Base-by-base conservation (phyloP, 92 coral and sea anemone species). In the Paramuricea clavata region DNA sequence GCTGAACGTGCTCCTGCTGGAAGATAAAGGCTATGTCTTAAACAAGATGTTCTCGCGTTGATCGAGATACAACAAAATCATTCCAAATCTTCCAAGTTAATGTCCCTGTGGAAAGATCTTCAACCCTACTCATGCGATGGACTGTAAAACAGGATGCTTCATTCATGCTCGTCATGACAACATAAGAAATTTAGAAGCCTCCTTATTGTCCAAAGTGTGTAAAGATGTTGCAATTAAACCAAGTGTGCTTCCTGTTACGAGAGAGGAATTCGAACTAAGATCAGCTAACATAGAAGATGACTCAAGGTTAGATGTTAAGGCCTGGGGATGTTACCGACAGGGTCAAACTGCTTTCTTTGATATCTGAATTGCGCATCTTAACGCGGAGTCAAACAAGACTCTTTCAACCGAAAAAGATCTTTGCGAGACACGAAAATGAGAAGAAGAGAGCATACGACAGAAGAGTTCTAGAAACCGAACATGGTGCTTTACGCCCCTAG, bases 201-300 rank as follows among this genome's bases (percentile, higher is more conserved):
- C 35, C 28, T 16, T 65, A 2, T 27, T 65, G 34, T 65, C 72
- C 72, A 27, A 32, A 68, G 41, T 68, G 44, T 68, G 44, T 15
- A 68, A 68, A 42, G 74, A 35, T 68, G 44, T 68, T 68, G 74
- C 74, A 17, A 68, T 68, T 35, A 42, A 68, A 42, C 74, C 74
- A 68, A 27, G 42, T 26, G 10, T 57, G 65, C 30, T 21, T 2
- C 27, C 65, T 21, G 31, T 3, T 57, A 68, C 74, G 30, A 42
- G 74, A 68, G 74, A 68, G 15, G 74, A 30, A 68, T 68, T 68
- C 25, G 42, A 28, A 27, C 44, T 68, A 32, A 68, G 42, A 32
- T 68, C 74, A 17, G 25, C 74, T 2, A 61, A 68, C 42, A 68
- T 32, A 2, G 74, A 68, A 35, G 74, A 68, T 32, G 74, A 68